Conservation (phyloP, 2,797 vertebrate species). For the Melanotaenia boesemani region DNA sequence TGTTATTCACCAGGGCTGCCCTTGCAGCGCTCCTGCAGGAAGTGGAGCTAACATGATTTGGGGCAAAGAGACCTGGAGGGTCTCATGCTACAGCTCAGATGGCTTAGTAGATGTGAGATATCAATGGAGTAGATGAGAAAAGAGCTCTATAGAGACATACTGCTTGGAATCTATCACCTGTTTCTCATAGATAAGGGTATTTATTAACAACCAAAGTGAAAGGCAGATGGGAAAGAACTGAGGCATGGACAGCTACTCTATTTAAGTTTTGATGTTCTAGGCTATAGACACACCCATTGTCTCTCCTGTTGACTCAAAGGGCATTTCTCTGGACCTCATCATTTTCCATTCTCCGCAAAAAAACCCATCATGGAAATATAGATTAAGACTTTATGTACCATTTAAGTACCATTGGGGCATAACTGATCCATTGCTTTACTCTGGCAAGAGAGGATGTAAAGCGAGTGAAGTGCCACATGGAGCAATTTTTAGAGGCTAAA, state of each 20-base stretch:
- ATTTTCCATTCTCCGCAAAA: slow-evolving; percentile 63
- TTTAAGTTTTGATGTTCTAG: slow-evolving; percentile 55
- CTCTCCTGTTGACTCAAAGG: slow-evolving; percentile 63
- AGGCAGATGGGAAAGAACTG: slow-evolving; percentile 55
- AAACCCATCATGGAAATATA: slow-evolving; percentile 70
- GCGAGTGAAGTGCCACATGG: slow-evolving; percentile 72
- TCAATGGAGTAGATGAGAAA: slow-evolving; percentile 75
- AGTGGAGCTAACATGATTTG: slow-evolving; percentile 81
- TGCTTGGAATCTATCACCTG: slow-evolving; percentile 81
- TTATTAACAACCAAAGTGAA: slow-evolving; percentile 72
- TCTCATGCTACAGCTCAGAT: slow-evolving; percentile 65
- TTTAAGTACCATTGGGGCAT: slow-evolving; percentile 68
- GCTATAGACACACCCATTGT: slow-evolving; percentile 60
- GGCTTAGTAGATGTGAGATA: slow-evolving; percentile 81
- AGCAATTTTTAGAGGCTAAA: slow-evolving; percentile 74
- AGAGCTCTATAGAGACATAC: slow-evolving; percentile 64
- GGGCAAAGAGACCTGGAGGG: slow-evolving; percentile 74
- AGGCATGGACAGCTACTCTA: slow-evolving; percentile 49
- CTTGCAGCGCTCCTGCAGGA: slow-evolving; percentile 75
- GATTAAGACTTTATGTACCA: slow-evolving; percentile 77
- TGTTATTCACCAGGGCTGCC: slow-evolving; percentile 79
- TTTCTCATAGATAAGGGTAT: slow-evolving; percentile 79
- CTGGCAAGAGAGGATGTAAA: slow-evolving; percentile 71
- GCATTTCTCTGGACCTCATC: slow-evolving; percentile 44
- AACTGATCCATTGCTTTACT: slow-evolving; percentile 71